Base-by-base conservation (phyloP, 2,888 invertebrate species). In the Ornithoptera priamus region DNA sequence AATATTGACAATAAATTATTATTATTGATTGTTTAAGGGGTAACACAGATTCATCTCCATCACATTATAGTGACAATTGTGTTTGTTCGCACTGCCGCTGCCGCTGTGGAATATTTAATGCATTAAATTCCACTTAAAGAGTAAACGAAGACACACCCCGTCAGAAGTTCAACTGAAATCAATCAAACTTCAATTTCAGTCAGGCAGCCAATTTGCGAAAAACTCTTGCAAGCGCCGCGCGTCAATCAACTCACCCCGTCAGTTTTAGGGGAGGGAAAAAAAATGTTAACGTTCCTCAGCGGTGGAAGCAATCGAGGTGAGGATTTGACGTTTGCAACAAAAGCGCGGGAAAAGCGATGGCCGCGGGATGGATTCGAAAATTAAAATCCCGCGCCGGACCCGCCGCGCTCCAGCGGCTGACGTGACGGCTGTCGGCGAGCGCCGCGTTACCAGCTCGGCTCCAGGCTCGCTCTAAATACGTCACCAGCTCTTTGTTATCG, bases 381-480 rank as follows among this genome's bases (percentile, higher is more conserved):
- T 92, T 91, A 91, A 91, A 92, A 92, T 85, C 89, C 84, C 89
- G 80, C 82, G 88, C 85, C 85, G 85, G 85, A 81, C 82, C 79
- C 79, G 82, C 78, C 81, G 83, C 83, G 83, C 85, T 78, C 80
- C 82, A 22, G 22, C 22, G 22, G 22, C 22, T 22, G 22, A 22
- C 77, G 77, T 89, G 91, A 90, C 91, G 89, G 88, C 84, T 90
- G 90, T 89, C 90, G 84, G 81, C 72, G 75, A 83, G 84, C 83
- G 85, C 84, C 71, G 74, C 74, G 77, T 76, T 76, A 77, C 77
- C 78, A 76, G 74, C 76, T 90, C 90, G 90, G 87, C 91, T 92
- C 91, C 91, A 92, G 92, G 92, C 91, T 90, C 90, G 92, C 91
- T 92, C 92, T 92, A 92, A 92, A 92, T 92, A 91, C 90, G 92